A percentile compares a stretch with the other conserved stretches of the same genome.
These are phyloP conservation scores for Notospermus geniculatus DNA, from an alignment of 1,140 invertebrate species.

Conservation along the genomic window DNA sequence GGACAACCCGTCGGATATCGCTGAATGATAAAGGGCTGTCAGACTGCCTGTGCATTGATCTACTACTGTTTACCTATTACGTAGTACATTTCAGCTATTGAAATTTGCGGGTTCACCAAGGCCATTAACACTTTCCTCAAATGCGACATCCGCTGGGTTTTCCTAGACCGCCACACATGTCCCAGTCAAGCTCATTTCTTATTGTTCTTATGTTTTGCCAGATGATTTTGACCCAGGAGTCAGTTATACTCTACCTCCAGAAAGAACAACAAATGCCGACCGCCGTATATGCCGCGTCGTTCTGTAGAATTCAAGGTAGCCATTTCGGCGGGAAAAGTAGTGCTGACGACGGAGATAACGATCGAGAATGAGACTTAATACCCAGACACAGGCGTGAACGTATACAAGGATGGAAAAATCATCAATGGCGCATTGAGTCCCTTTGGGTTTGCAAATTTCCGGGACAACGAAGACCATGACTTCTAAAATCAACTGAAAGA, in stretches of 20 bases:
- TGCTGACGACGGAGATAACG: slow-evolving; percentile 31
- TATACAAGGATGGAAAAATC: slow-evolving; percentile 26
- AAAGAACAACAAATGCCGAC: slow-evolving; percentile 34
- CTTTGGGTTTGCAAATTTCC: slow-evolving; percentile 14
- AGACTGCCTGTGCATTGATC: no score
- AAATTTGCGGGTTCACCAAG: no score
- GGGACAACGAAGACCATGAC: slow-evolving; percentile 27
- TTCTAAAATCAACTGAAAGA: slow-evolving; percentile 25
- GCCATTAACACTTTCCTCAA: no score
- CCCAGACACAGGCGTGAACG: slow-evolving; percentile 38
- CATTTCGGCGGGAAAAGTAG: slow-evolving; percentile 31
- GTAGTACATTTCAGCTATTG: no score
- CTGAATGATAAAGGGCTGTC: no score
- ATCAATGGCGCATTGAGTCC: slow-evolving; percentile 11
- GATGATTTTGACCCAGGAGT: neutral
- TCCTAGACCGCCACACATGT: no score
- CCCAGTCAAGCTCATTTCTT: no score
- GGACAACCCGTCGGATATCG: no score
- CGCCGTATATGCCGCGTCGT: slow-evolving; percentile 35
- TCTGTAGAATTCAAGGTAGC: slow-evolving; percentile 44
- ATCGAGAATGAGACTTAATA: slow-evolving; percentile 32
- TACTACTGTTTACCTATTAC: no score
- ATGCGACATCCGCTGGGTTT: no score
- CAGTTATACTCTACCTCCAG: slow-evolving; percentile 24
- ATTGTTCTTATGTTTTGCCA: no score